Conservation (phyloP, 1,140 invertebrate genomes). For the Euglossa dilemma region DNA sequence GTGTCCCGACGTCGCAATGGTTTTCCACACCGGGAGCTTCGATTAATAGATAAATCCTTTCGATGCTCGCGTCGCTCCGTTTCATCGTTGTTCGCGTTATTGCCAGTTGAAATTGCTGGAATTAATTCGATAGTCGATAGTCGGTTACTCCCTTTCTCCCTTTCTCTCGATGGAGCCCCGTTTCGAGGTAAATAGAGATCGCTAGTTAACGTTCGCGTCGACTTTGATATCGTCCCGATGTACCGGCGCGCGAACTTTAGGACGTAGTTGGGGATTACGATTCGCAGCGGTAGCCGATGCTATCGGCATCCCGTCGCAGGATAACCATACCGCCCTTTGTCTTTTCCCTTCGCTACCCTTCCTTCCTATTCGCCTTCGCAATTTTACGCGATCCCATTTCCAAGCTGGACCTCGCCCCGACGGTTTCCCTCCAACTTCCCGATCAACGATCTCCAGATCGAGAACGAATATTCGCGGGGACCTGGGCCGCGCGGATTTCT, state of each 20-base stretch:
- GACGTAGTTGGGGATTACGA: neutral
- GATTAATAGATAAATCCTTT: conserved; percentile 21
- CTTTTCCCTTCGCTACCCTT: neutral
- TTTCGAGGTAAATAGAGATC: too few relatives aligned
- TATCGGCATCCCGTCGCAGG: neutral
- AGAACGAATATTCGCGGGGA: neutral
- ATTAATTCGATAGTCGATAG: neutral
- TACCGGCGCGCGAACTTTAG: too few relatives aligned
- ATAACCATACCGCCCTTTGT: conserved; percentile 16
- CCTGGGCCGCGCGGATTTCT: neutral
- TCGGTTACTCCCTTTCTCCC: too few relatives aligned
- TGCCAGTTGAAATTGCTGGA: neutral
- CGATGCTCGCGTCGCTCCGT: neutral
- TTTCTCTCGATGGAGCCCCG: too few relatives aligned
- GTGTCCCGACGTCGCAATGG: conserved; percentile 18
- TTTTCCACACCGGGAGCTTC: neutral
- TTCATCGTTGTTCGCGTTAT: neutral
- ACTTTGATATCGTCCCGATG: too few relatives aligned
- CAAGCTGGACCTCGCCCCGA: too few relatives aligned
- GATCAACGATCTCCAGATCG: neutral
- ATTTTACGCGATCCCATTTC: neutral
- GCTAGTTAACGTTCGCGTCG: too few relatives aligned
- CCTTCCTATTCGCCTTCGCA: neutral
- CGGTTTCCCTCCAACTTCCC: neutral
- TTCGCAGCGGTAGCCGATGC: neutral